phyloP scores from a whole-genome alignment of 2,888 invertebrate species.

The Drosophila dives region DNA sequence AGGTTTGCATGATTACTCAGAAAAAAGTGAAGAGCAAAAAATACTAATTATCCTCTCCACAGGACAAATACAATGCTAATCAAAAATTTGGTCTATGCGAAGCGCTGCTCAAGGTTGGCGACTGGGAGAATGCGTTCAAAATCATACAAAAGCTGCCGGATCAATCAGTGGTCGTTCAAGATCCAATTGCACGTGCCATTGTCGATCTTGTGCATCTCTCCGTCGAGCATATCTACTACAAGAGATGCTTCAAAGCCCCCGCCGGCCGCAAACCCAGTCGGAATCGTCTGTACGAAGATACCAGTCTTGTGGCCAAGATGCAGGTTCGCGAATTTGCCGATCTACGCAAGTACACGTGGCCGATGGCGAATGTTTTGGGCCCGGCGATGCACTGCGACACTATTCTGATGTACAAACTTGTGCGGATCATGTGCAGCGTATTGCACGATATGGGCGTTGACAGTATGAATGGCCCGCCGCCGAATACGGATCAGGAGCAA shows the following conservation, averaged over 20 bases:
- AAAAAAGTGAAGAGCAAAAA: neutral
- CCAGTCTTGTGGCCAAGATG: conserved; percentile 72
- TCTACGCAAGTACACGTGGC: conserved; percentile 91
- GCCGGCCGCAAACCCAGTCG: conserved; percentile 85
- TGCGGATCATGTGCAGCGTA: conserved; percentile 86
- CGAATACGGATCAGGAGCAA: conserved; percentile 85
- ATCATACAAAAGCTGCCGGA: conserved; percentile 94
- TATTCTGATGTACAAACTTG: conserved; percentile 94
- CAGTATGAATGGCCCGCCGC: conserved; percentile 80
- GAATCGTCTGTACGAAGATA: conserved; percentile 85
- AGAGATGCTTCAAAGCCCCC: conserved; percentile 90
- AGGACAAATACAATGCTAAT: conserved; percentile 87
- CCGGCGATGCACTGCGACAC: conserved; percentile 95
- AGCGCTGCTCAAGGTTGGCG: conserved; percentile 93
- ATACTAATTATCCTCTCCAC: neutral
- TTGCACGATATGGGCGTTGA: conserved; percentile 84
- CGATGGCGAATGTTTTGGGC: conserved; percentile 94
- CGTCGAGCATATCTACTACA: conserved; percentile 94
- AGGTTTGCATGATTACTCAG: conserved; percentile 85
- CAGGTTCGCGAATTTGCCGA: conserved; percentile 89
- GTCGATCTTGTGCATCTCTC: conserved; percentile 92
- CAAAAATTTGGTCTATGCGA: conserved; percentile 97
- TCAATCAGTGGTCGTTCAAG: conserved; percentile 91
- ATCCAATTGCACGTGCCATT: conserved; percentile 91
- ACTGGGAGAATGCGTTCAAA: conserved; percentile 94